Evolutionary conservation across 2,888 invertebrate species (phyloP).

Genomic region (Hyalella azteca): DNA sequence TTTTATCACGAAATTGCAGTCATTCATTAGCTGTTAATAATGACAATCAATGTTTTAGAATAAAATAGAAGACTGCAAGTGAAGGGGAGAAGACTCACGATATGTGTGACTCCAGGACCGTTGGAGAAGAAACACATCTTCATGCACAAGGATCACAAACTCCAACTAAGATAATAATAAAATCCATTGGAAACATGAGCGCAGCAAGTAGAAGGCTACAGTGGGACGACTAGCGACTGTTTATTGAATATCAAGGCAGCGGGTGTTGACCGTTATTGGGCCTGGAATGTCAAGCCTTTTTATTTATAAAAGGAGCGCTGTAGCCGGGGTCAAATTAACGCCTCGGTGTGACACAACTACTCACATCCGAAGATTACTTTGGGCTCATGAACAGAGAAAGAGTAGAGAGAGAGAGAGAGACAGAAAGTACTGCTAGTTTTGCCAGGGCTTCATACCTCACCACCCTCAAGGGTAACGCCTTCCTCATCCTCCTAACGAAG

Average conservation of each 20-base stretch:
- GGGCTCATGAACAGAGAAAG: constrained; percentile 52
- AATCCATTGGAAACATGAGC: constrained; percentile 58
- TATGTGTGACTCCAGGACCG: constrained; percentile 58
- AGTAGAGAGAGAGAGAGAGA: constrained; percentile 19
- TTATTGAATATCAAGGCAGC: constrained; percentile 50
- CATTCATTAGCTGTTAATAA: neutral
- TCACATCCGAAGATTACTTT: constrained; percentile 58
- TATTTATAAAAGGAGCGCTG: neutral
- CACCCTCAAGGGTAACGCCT: constrained; percentile 57
- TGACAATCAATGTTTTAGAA: neutral
- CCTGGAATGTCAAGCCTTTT: constrained; percentile 57
- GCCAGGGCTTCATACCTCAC: constrained; percentile 58
- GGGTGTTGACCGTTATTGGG: constrained; percentile 58
- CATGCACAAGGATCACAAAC: constrained; percentile 58
- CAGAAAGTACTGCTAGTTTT: constrained; percentile 24
- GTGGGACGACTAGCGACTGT: constrained; percentile 57
- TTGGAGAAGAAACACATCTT: constrained; percentile 59
- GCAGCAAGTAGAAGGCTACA: constrained; percentile 55
- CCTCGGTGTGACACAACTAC: constrained; percentile 54
- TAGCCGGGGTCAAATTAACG: neutral
- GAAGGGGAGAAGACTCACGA: constrained; percentile 57
- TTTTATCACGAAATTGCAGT: neutral
- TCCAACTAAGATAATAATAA: constrained; percentile 51
- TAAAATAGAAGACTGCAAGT: neutral
- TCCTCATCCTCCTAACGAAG: constrained; percentile 59